Conservation (phyloP, 2,113 vertebrate species). For the Crotophaga sulcirostris region DNA sequence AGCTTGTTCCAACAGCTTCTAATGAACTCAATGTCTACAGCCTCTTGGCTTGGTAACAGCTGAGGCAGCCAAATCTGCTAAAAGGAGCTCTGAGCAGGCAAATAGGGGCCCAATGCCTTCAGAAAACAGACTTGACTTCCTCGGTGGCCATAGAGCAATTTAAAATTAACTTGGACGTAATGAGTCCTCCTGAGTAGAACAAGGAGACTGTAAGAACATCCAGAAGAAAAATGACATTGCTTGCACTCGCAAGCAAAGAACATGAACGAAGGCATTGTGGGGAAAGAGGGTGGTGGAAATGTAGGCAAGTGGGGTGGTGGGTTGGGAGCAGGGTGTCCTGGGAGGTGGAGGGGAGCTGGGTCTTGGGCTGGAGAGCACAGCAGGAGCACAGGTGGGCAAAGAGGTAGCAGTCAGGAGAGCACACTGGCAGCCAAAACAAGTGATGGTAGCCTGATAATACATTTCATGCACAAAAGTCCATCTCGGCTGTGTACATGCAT, state of each 20-base stretch:
- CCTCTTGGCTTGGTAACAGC: constrained; percentile 47
- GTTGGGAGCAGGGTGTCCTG: neutral
- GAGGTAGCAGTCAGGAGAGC: neutral
- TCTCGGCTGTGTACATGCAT: accelerated
- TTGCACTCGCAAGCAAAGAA: neutral
- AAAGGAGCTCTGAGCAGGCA: constrained; percentile 45
- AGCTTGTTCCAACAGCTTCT: constrained; percentile 70
- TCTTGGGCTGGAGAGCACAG: neutral
- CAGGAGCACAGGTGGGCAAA: neutral
- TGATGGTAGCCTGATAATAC: neutral
- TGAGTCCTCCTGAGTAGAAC: constrained; percentile 8
- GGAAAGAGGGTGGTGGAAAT: neutral
- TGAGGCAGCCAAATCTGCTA: constrained; percentile 61
- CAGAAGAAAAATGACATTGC: neutral
- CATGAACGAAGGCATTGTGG: neutral
- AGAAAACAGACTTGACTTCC: constrained; percentile 58
- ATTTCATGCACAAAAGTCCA: neutral
- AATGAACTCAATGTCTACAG: constrained; percentile 70
- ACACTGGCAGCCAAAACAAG: neutral
- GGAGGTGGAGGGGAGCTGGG: neutral
- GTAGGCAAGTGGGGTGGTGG: neutral
- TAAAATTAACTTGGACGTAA: constrained; percentile 42
- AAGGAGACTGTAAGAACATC: constrained; percentile 14
- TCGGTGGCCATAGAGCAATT: constrained; percentile 9
- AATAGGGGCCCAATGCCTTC: constrained; percentile 33